Evolutionary conservation across 2,888 invertebrate species (phyloP).

Genomic region (Lathronympha strigana): DNA sequence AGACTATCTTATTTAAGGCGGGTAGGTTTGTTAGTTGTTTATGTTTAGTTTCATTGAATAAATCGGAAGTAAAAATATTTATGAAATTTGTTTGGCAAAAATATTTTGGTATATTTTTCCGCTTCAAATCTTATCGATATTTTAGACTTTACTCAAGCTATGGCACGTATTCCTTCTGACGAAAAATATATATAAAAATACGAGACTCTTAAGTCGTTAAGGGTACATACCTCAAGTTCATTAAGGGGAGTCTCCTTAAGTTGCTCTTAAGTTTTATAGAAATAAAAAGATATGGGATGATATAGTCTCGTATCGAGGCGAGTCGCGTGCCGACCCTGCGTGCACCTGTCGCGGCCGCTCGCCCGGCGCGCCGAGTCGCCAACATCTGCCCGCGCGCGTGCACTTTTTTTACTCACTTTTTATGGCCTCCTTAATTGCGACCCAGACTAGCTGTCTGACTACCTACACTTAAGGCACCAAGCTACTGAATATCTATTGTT

Average conservation of each 20-base stretch:
- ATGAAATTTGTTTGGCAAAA: too few relatives aligned
- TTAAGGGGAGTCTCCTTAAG: too few relatives aligned
- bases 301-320: not conserved
- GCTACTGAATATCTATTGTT: not conserved
- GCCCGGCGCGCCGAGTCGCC: constrained; percentile 63
- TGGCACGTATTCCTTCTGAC: too few relatives aligned
- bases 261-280: not conserved
- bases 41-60: too few relatives aligned
- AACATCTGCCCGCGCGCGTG: constrained; percentile 74
- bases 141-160: too few relatives aligned
- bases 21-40: not conserved
- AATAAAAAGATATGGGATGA: not conserved
- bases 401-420: constrained; percentile 58
- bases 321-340: constrained; percentile 62
- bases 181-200: too few relatives aligned
- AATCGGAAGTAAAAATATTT: too few relatives aligned
- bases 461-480: constrained; percentile 47
- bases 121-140: too few relatives aligned
- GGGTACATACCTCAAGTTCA: too few relatives aligned
- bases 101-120: too few relatives aligned
- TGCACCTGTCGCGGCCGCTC: constrained; percentile 77
- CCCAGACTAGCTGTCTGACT: constrained; percentile 60
- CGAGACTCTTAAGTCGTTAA: not conserved
- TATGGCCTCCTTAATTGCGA: constrained; percentile 64
- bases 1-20: not conserved